Conservation (phyloP, 1,140 invertebrate genomes). For the Bemisia tabaci region DNA sequence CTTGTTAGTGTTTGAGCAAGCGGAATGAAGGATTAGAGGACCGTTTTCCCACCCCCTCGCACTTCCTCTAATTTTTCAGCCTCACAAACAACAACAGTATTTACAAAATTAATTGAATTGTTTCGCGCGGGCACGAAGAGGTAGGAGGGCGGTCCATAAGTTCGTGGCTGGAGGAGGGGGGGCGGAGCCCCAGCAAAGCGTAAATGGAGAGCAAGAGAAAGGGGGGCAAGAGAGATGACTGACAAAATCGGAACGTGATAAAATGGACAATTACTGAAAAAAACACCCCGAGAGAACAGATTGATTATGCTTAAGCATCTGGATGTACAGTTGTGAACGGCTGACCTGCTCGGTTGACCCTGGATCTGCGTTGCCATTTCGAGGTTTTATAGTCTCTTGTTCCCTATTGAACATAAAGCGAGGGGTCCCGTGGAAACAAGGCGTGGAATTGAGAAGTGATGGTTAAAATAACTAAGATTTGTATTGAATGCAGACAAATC, state of each 20-base stretch:
- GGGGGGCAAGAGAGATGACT: background rate
- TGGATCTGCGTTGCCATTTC: no score
- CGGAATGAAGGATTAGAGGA: no score
- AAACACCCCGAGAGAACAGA: background rate
- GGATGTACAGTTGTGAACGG: background rate
- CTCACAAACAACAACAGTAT: background rate
- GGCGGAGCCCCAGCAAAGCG: background rate
- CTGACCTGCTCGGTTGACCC: background rate
- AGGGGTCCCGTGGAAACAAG: no score
- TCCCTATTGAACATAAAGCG: no score
- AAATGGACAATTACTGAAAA: background rate
- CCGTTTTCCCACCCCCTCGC: no score
- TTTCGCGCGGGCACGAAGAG: background rate
- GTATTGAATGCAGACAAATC: no score
- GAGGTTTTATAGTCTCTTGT: no score
- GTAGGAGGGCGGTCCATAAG: background rate
- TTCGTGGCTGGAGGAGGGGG: background rate
- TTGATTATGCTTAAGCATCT: background rate
- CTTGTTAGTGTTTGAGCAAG: no score
- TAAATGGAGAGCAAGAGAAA: background rate
- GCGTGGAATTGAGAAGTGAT: no score
- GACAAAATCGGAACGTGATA: background rate
- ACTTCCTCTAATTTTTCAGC: no score
- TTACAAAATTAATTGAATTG: background rate
- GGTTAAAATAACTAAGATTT: no score